Base-by-base conservation (phyloP, 2,888 invertebrate genomes). In the Hyposoter didymator region DNA sequence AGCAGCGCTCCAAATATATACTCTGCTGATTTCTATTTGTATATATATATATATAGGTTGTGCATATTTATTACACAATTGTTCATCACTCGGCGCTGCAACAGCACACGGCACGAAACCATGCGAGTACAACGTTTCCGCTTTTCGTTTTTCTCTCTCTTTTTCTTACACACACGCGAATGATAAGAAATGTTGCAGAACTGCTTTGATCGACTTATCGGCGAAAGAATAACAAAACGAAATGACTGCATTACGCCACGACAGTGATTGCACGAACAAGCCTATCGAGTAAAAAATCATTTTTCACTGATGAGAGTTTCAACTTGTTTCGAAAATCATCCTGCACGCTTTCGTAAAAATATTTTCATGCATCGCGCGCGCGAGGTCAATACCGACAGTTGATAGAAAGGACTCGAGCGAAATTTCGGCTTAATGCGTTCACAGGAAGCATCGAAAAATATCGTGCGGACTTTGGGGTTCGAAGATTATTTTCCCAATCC, bases 181-280 rank as follows among this genome's bases (percentile, higher is more conserved):
- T 17, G 72, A 55, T 72, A 55, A 55, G n/a, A 74, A 59, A 43
- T 22, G 45, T 74, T 62, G 59, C 59, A 28, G 22, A 74, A 74
- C 59, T n/a, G n/a, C n/a, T 74, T 59, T 62, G 39, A 74, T 45
- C 73, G 28, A 7, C 45, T 59, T 59, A 43, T 59, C 59, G n/a
- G 7, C 39, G 73, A 22, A 52, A 55, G 14, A 22, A 43, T 5
- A 74, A 28, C 17, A 74, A 74, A 59, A 45, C 19, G 22, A 17
- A n/a, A 45, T 17, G 28, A 0, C 6, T 28, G 7, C 12, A n/a
- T 69, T 17, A 47, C 28, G 8, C 14, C 47, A 47, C 22, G 14
- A 45, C 35, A 14, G 8, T 12, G 45, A 69, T 69, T 17, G 69
- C 28, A 47, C 69, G 22, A 22, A 28, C 28, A 14, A 7, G 19